phyloP scores from a whole-genome alignment of 2,888 invertebrate species.

The Cataglyphis cursor region DNA sequence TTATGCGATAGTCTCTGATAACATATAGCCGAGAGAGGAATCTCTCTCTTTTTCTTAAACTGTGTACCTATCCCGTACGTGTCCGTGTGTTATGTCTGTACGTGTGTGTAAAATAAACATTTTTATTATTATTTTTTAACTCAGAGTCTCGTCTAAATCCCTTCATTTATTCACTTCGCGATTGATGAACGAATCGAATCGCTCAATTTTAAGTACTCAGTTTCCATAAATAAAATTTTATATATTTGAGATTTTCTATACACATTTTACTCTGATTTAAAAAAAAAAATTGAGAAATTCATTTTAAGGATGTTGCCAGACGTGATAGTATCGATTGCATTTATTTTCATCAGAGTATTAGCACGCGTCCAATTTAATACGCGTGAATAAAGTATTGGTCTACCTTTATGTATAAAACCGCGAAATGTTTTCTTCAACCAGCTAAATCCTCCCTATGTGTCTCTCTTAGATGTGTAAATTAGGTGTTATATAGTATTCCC shows the following conservation, averaged over 20 bases:
- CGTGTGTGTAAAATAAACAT: conserved; percentile 85
- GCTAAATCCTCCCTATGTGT: not conserved
- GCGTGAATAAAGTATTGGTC: not conserved
- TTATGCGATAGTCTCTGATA: conserved; percentile 57
- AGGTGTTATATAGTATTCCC: conserved; percentile 24
- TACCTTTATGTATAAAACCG: not conserved
- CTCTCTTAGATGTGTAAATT: conserved; percentile 13
- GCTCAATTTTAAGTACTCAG: not conserved
- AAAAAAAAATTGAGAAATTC: not conserved
- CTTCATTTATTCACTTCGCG: conserved; percentile 15
- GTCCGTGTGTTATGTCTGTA: conserved; percentile 79
- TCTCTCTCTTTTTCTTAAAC: conserved; percentile 20
- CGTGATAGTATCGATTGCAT: not conserved
- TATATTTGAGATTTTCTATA: not conserved
- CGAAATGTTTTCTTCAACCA: conserved; percentile 1
- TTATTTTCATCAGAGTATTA: not conserved
- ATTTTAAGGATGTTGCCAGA: not conserved
- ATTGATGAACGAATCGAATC: not conserved
- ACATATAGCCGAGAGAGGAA: conserved; percentile 29
- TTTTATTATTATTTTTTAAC: conserved; percentile 85
- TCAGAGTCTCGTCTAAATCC: conserved; percentile 31
- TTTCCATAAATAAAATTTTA: not conserved
- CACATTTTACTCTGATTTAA: not conserved
- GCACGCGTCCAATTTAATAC: conserved; percentile 10
- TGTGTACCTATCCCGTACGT: conserved; percentile 65